Conservation (phyloP, 1,140 invertebrate genomes). For the Bombus terrestris region DNA sequence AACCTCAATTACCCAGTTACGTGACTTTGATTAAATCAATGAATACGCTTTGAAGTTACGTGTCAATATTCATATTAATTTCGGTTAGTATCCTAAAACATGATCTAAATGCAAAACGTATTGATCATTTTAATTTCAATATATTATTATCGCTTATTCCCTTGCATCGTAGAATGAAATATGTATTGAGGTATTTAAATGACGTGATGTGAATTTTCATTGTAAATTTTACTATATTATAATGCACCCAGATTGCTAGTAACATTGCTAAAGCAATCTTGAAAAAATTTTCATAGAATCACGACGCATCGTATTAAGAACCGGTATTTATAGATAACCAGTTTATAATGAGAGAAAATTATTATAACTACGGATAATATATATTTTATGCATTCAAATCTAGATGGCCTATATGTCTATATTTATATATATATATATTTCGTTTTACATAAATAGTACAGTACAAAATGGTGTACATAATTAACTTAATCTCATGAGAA, state of each 20-base stretch:
- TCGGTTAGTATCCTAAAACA: not conserved
- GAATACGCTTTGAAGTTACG: not conserved
- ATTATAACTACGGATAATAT: not conserved
- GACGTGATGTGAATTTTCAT: not conserved
- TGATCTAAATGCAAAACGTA: not conserved
- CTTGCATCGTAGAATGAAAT: not conserved
- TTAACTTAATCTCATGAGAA: not conserved
- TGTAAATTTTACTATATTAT: not conserved
- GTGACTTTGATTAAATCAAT: not conserved
- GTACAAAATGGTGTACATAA: not conserved
- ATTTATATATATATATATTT: not conserved
- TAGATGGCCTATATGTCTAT: too few species aligned
- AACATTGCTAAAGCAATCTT: not conserved
- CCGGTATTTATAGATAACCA: not conserved
- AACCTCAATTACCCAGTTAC: not conserved
- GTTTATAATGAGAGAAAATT: not conserved
- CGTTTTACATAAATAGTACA: not conserved
- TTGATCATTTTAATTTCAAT: not conserved
- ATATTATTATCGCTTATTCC: not conserved
- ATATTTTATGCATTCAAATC: not conserved
- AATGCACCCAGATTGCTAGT: not conserved
- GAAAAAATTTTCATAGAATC: not conserved
- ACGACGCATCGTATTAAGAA: not conserved
- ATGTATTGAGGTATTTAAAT: not conserved
- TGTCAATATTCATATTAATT: slow-evolving; percentile 4